Evolutionary conservation across 35 echinoderm and acorn worm species (phyloP), one percentile per base, ranked within the genome.

Genomic region (Chiridota heheva): DNA sequence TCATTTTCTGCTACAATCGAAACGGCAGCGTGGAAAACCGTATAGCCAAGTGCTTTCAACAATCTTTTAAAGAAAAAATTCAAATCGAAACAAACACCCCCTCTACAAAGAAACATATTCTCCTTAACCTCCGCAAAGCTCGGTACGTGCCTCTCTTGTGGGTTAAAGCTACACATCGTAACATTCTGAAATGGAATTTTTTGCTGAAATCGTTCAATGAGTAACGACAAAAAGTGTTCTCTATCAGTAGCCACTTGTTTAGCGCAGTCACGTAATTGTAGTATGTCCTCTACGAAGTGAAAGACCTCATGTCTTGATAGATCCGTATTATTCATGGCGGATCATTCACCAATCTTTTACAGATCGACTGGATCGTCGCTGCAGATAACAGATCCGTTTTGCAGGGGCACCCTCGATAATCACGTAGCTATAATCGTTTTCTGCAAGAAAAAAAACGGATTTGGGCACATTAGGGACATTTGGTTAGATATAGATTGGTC

Each of bases 161-260:
- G 12, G 12, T 64, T 36, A 2, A 86, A 29, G 28, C 73, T 43
- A 39, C 86, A 73, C 1, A 67, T 33, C 24, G 55, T 86, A 44
- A 92, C 63, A 67, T 73, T 81, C 39, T 92, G 89, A 44, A 92
- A 92, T 4, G 89, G 89, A 15, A 80, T 67, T 44, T 66, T 42
- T 6, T 80, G 74, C 6, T 57, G 53, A 47, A 44, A 80, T 20
- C 31, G 57, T 32, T 4, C 26, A 10, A 87, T 78, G 33, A 87
- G 7, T 7, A 53, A 43, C 13, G 30, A 24, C 16, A 76, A 26
- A 56, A 76, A 37, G 20, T 22, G 4, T 39, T 42, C 22, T 41
- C 40, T 39, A 32, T 39, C 34, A 8, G 41, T 12, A 15, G 48
- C 57, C 5, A 76, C 24, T 26, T 71, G 40, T 6, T 8, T 71